Evolutionary conservation across 2,888 invertebrate species (phyloP), one percentile per base, ranked within the genome.

Genomic region (Drosophila cognata): DNA sequence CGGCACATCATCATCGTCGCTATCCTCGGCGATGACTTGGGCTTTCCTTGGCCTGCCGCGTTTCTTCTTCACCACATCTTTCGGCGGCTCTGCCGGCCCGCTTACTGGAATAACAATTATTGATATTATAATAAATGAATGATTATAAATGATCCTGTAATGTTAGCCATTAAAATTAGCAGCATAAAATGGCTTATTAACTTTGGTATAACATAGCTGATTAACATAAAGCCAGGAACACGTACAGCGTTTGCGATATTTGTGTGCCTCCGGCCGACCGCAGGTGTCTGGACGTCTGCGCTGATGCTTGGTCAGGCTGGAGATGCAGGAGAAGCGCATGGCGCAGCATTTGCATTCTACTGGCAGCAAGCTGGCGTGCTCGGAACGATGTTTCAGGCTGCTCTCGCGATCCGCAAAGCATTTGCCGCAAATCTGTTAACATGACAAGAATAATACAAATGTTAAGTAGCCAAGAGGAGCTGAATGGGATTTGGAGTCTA

Each of bases 291-390:
- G 93, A 59, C 94, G 93, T n/a, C 93, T 93, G 11, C 91, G 89
- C 38, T 93, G 91, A 82, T 94, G 94, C 78, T 94, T 94, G 25
- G 93, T 91, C 28, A 94, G 85, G 90, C 94, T 94, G 5, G 94
- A 94, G 51, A 93, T 89, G 74, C 94, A 94, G 2, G 94, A 94
- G 82, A 94, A 94, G 33, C 94, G 90, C 46, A 92, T 91, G 2
- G 92, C 92, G 79, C 94, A 94, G n/a, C 92, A 92, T 69, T 92
- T 92, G 75, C 94, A 94, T 53, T 88, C 90, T 21, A 92, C 90
- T 38, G 90, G 75, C 25, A 91, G 79, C 4, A 93, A 90, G 25
- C 93, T 93, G 0, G 93, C 93, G 67, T 94, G 94, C 48, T 94
- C 77, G 28, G 93, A 93, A 60, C 92, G 93, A 82, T 94, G 94